Percentiles rank a stretch among this genome's conserved stretches.
Conservation (phyloP, 2,113 vertebrate species). For the Prinia subflava region DNA sequence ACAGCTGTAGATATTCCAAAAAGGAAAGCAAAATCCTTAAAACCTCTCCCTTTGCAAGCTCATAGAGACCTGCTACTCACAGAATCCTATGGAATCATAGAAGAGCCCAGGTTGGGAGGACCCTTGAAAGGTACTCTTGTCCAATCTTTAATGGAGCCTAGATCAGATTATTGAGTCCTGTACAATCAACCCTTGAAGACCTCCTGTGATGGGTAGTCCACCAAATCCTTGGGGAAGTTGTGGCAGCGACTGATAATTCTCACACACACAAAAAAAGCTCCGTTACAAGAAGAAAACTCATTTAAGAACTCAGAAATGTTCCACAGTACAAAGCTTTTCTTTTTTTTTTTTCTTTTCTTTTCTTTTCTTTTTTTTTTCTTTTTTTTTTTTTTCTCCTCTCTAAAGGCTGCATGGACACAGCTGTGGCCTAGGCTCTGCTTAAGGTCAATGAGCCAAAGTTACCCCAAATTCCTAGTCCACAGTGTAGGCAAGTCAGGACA, state of each 20-base stretch:
- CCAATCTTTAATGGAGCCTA: not conserved
- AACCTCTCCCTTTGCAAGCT: not conserved
- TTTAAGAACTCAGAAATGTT: not conserved
- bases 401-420: not conserved
- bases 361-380: no score
- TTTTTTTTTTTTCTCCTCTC: no score
- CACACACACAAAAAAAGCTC: not conserved
- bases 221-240: not conserved
- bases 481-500: not conserved
- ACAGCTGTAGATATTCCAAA: not conserved
- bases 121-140: not conserved
- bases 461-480: not conserved
- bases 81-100: not conserved
- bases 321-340: not conserved
- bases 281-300: not conserved
- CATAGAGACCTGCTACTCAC: not conserved
- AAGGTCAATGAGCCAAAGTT: not conserved
- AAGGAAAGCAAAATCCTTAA: not conserved
- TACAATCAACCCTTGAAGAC: not conserved
- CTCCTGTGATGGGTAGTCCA: not conserved
- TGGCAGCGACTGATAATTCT: not conserved
- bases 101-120: not conserved
- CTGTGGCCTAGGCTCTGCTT: not conserved
- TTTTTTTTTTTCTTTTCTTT: no score
- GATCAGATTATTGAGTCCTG: not conserved